Evolutionary conservation across 2,113 vertebrate genomes (phyloP).

Genomic region (Myotis yumanensis): DNA sequence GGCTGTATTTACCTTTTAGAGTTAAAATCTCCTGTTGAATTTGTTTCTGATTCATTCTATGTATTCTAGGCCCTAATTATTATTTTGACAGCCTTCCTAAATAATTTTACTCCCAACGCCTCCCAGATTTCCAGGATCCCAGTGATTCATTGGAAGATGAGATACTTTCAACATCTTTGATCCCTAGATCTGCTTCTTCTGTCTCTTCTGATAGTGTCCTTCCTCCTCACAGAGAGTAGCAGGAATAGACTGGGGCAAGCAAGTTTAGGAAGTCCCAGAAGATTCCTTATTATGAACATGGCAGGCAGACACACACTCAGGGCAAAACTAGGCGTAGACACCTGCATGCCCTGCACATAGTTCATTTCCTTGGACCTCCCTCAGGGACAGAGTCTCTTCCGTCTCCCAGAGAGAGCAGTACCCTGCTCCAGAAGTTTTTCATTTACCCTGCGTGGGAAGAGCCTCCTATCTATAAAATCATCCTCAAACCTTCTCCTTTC

Average conservation of each 20-base stretch:
- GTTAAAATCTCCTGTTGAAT: conserved; percentile 3
- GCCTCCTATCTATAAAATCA: neutral
- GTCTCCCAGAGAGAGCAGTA: neutral
- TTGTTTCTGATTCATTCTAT: neutral
- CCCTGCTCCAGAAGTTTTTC: neutral
- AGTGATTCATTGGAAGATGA: neutral
- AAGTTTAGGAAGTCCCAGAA: neutral
- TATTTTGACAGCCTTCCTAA: conserved; percentile 36
- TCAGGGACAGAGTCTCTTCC: neutral
- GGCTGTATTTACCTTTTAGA: neutral
- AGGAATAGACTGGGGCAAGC: neutral
- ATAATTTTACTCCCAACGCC: conserved; percentile 1
- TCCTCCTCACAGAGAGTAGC: neutral
- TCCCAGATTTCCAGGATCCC: neutral
- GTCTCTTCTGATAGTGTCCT: neutral
- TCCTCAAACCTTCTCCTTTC: neutral
- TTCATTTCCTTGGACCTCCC: neutral
- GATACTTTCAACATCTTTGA: neutral
- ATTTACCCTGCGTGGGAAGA: neutral
- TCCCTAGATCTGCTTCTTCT: neutral
- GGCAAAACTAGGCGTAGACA: neutral
- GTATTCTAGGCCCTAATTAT: neutral
- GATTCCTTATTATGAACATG: neutral
- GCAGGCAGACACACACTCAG: neutral
- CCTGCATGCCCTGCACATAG: neutral